Evolutionary conservation across 2,797 vertebrate species (phyloP).

Genomic region (Aulostomus chinensis): DNA sequence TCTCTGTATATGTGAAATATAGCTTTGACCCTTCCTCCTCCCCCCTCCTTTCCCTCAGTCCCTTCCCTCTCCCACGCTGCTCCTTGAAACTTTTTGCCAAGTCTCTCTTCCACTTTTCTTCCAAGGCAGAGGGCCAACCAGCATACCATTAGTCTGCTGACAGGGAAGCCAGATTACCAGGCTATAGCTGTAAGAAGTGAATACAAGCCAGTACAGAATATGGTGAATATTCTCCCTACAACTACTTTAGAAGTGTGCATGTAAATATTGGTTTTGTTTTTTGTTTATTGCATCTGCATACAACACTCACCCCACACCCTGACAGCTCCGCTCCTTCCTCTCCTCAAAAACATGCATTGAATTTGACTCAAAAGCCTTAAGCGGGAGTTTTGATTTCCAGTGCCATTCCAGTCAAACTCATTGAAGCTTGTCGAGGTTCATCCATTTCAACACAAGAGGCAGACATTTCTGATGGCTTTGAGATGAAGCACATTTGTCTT

Average conservation of each 20-base stretch:
- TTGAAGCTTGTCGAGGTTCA: conserved; percentile 28
- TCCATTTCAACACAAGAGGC: conserved; percentile 37
- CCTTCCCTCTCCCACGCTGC: conserved; percentile 39
- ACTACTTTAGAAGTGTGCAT: conserved; percentile 85
- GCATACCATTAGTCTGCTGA: conserved; percentile 84
- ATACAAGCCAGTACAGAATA: conserved; percentile 85
- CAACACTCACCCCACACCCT: conserved; percentile 67
- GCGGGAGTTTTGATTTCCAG: conserved; percentile 17
- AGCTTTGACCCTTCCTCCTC: conserved; percentile 56
- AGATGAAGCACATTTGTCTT: conserved; percentile 30
- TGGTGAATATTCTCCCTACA: conserved; percentile 85
- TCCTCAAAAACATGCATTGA: conserved; percentile 43
- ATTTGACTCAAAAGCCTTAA: conserved; percentile 34
- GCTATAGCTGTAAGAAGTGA: conserved; percentile 84
- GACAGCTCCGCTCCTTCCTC: conserved; percentile 31
- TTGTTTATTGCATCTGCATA: conserved; percentile 77
- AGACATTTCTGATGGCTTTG: conserved; percentile 17
- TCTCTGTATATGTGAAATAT: conserved; percentile 58
- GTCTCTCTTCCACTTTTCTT: conserved; percentile 84
- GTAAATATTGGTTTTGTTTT: conserved; percentile 72
- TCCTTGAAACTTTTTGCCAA: conserved; percentile 80
- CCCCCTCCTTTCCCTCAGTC: conserved; percentile 25
- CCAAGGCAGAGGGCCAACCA: conserved; percentile 85
- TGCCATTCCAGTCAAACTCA: conserved; percentile 45
- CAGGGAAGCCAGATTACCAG: conserved; percentile 84